Evolutionary conservation across 2,888 invertebrate genomes (phyloP), one percentile per base, ranked within the genome.

Genomic region (Plebejus anna): DNA sequence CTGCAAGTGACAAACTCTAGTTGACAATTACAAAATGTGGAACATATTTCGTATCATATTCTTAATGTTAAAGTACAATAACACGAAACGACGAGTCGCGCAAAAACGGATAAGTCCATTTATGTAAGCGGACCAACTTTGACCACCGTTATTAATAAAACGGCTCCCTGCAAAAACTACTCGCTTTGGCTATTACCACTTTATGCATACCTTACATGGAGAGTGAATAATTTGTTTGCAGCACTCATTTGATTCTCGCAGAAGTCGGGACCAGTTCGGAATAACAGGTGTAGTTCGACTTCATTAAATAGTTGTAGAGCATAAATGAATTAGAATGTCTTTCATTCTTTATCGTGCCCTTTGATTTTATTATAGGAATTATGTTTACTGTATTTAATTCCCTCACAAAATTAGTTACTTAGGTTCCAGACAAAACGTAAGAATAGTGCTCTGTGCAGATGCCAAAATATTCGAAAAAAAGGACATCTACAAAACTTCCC

Each of bases 181-280:
- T 81, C 81, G 82, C 80, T 79, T 83, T 85, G 85, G 86, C 83
- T 80, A 83, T 80, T 82, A 85, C 84, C 81, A 84, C 84, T 86
- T 85, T 86, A 83, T 85, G 82, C 81, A 81, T 80, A 78, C 90
- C 89, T 78, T 89, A 87, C 85, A 88, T 83, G 90, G 91, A 81
- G 85, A 85, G 85, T 86, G 86, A 85, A 88, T 89, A 89, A 91
- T 91, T 91, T 89, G 89, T 90, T 90, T 88, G 87, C 55, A 71
- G 59, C 59, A 72, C 75, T 47, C 75, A 61, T 71, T 76, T 76
- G 38, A 57, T 38, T 71, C 57, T 28, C 22, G 55, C 55, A 47
- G 87, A 85, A 89, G 88, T 90, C 73, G 6, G 28, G 73, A 51
- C 47, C 28, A 73, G 51, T 73, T 55, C 13, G 7, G 55, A 55